A percentile compares a stretch with the other conserved stretches of the same genome.
These are phyloP conservation scores for Notarius lentiginosus DNA, from an alignment of 2,113 vertebrate species.

Conservation along the genomic window DNA sequence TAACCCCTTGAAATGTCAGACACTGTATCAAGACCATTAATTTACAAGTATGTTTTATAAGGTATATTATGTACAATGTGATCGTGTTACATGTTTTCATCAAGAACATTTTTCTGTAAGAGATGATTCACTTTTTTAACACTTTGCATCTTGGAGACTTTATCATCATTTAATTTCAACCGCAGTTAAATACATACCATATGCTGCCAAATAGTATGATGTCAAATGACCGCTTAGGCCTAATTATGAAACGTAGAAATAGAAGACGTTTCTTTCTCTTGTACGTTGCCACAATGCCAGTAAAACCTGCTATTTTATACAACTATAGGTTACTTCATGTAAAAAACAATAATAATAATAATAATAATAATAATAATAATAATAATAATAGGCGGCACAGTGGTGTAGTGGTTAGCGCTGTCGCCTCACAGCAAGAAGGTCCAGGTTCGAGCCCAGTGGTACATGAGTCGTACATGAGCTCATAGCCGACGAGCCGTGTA, in stretches of 20 bases:
- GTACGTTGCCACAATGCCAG: background rate
- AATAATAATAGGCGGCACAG: background rate
- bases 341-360: background rate
- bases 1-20: background rate
- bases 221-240: background rate
- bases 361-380: background rate
- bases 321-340: background rate
- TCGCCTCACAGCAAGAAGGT: no score
- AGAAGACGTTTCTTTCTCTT: background rate
- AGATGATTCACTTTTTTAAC: background rate
- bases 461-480: no score
- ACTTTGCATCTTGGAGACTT: background rate
- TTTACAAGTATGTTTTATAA: background rate
- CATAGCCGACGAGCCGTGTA: no score
- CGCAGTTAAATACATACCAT: background rate
- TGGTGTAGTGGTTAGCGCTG: no score
- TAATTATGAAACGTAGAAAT: background rate
- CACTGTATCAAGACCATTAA: background rate
- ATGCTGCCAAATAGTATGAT: background rate
- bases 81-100: background rate
- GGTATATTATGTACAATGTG: background rate
- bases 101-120: background rate
- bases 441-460: no score
- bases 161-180: background rate
- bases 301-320: background rate